phyloP scores from a whole-genome alignment of 1,140 invertebrate species.

The Tetraneura akinire region DNA sequence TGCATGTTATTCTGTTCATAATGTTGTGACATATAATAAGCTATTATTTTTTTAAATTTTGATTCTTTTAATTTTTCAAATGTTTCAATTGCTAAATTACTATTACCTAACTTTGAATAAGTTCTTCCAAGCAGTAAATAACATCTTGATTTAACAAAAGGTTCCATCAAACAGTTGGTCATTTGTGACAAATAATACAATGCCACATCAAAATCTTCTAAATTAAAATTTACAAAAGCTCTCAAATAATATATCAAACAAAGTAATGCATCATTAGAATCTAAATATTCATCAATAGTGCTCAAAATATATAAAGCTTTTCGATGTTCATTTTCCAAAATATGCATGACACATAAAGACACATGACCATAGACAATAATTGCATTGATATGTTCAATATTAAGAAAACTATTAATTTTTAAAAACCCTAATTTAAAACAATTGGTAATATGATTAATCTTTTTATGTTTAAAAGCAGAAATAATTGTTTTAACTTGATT shows the following conservation, averaged over 20 bases:
- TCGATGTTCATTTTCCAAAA: constrained; percentile 33
- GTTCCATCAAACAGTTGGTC: constrained; percentile 5
- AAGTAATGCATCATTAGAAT: constrained; percentile 1
- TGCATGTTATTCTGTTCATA: constrained; percentile 29
- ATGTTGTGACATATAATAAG: constrained; percentile 41
- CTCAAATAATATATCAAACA: constrained; percentile 23
- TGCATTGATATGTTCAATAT: not conserved
- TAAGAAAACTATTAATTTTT: constrained; percentile 30
- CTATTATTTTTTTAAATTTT: constrained; percentile 3
- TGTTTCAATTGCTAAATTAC: constrained; percentile 12
- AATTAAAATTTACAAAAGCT: constrained; percentile 31
- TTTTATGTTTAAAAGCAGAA: constrained; percentile 7
- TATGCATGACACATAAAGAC: not conserved
- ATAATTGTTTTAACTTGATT: constrained; percentile 18
- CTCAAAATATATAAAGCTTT: not conserved
- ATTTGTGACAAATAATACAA: constrained; percentile 47
- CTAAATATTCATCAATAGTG: not conserved
- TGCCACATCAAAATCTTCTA: constrained; percentile 3
- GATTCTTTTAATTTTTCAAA: constrained; percentile 33
- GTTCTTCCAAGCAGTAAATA: constrained; percentile 31
- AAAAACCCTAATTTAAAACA: constrained; percentile 43
- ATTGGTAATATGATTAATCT: not conserved
- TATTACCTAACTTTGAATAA: constrained; percentile 18
- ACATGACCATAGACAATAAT: not conserved
- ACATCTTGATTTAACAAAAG: constrained; percentile 29